Percentiles rank a stretch among this genome's conserved stretches.
phyloP scores from a whole-genome alignment of 2,888 invertebrate species.

The Sarcophaga rosellei region DNA sequence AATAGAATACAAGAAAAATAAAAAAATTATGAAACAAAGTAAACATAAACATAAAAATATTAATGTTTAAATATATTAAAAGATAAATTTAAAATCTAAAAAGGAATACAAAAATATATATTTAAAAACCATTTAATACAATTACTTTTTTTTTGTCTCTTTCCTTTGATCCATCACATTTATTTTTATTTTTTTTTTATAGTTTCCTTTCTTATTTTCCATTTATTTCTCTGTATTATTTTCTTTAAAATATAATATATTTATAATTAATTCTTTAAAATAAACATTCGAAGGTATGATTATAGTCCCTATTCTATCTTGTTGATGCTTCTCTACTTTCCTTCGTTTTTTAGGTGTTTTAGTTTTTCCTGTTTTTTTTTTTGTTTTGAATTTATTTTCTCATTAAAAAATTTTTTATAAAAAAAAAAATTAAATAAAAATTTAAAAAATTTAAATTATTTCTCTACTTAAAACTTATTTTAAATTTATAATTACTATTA shows the following conservation, averaged over 20 bases:
- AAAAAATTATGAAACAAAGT: constrained; percentile 15
- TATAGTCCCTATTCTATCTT: neutral
- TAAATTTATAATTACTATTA: constrained; percentile 66
- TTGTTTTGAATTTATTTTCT: constrained; percentile 26
- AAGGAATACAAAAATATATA: constrained; percentile 35
- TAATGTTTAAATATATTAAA: constrained; percentile 67
- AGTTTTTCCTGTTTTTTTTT: constrained; percentile 15
- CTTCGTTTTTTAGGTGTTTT: constrained; percentile 2
- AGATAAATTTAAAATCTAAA: constrained; percentile 51
- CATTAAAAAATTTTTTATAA: constrained; percentile 2
- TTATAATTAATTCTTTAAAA: constrained; percentile 30
- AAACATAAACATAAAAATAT: constrained; percentile 58
- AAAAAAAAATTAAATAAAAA: constrained; percentile 45
- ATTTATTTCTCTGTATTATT: neutral
- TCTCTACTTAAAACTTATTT: constrained; percentile 62
- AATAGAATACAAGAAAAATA: constrained; percentile 47
- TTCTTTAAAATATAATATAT: neutral
- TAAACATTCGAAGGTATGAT: constrained; percentile 37
- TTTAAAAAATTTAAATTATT: constrained; percentile 57
- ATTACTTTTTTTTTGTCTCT: neutral
- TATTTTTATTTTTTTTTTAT: constrained; percentile 23
- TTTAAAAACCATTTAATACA: constrained; percentile 26
- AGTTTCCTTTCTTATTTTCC: constrained; percentile 2
- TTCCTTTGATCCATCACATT: neutral
- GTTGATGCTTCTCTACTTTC: neutral